Evolutionary conservation across 2,797 vertebrate species (phyloP), one percentile per base, ranked within the genome.

Genomic region (Onychomys arenicola): DNA sequence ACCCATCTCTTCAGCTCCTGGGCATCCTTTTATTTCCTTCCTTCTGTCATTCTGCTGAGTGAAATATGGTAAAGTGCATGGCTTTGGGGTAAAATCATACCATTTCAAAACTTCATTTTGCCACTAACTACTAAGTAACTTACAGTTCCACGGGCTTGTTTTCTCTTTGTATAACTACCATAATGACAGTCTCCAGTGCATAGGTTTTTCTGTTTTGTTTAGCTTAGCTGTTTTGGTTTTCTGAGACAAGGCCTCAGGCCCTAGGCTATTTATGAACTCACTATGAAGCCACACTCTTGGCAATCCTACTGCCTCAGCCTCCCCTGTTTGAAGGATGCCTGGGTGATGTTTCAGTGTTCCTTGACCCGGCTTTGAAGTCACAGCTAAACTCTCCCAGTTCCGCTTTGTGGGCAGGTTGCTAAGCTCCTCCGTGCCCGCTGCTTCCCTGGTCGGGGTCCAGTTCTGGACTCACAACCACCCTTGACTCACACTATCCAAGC

Each of bases 381-480:
- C 49, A 37, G 34, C 83, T 86, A 71, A 73, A 77, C 55, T 23
- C 27, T 84, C 49, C 85, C 55, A 37, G 14, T 82, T 82, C 11
- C 43, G 13, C 46, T 84, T 65, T 80, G 46, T 13, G n/a, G 52
- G 14, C 5, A 29, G 63, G 87, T 89, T 69, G 63, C 77, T 71
- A 37, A 81, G 34, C 8, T 21, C 10, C n/a, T 4, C 4, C 2
- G 0, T 0, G 12, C 4, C 25, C 0, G 29, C 9, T n/a, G 34
- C 93, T 91, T 71, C 43, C 59, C 25, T 52, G 17, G 4, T 73
- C 46, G 43, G 37, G 23, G 63, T 87, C 82, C 16, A 6, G 6
- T 37, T 85, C 71, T n/a, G 29, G 34, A 37, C 14, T 37, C 25
- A 76, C 2, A 37, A 6, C 37, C 59, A 67, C 6, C 34, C 52